Conservation (phyloP, 2,113 vertebrate genomes). For the Embiotoca jacksoni region DNA sequence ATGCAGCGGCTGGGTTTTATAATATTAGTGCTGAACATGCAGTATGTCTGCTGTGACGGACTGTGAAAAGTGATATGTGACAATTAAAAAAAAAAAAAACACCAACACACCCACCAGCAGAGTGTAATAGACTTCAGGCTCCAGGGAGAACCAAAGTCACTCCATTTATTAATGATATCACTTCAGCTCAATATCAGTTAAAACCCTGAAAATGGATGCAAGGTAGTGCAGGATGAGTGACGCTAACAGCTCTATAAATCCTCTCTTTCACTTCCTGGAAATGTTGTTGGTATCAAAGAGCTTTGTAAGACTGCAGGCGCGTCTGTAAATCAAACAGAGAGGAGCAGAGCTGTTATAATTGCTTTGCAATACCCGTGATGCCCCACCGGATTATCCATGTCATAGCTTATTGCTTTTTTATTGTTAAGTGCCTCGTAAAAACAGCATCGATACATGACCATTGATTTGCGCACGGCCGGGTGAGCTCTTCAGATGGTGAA, state of each 20-base stretch:
- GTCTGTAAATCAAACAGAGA: slow-evolving; percentile 67
- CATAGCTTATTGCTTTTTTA: slow-evolving; percentile 80
- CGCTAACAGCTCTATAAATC: slow-evolving; percentile 63
- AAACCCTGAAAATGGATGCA: slow-evolving; percentile 60
- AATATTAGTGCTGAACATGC: slow-evolving; percentile 53
- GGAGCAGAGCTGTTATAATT: slow-evolving; percentile 73
- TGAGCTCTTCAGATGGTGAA: slow-evolving; percentile 56
- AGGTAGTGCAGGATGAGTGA: slow-evolving; percentile 24
- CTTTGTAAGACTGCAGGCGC: slow-evolving; percentile 56
- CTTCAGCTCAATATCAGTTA: slow-evolving; percentile 64
- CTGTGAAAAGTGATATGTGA: slow-evolving; percentile 63
- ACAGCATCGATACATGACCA: slow-evolving; percentile 69
- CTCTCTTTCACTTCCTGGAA: slow-evolving; percentile 66
- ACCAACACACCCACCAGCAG: slow-evolving; percentile 47
- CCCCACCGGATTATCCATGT: slow-evolving; percentile 73
- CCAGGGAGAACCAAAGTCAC: slow-evolving; percentile 59
- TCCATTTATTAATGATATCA: slow-evolving; percentile 68
- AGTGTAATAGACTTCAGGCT: slow-evolving; percentile 46
- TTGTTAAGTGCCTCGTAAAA: slow-evolving; percentile 80
- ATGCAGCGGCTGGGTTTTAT: slow-evolving; percentile 59
- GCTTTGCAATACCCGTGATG: slow-evolving; percentile 68
- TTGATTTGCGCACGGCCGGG: slow-evolving; percentile 69
- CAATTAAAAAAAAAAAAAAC: slow-evolving; percentile 57
- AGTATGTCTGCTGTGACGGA: slow-evolving; percentile 48
- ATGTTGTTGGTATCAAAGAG: slow-evolving; percentile 62